These are phyloP conservation scores for Ophioninae sp. DNA, from an alignment of 2,888 invertebrate genomes.

Conservation along the genomic window DNA sequence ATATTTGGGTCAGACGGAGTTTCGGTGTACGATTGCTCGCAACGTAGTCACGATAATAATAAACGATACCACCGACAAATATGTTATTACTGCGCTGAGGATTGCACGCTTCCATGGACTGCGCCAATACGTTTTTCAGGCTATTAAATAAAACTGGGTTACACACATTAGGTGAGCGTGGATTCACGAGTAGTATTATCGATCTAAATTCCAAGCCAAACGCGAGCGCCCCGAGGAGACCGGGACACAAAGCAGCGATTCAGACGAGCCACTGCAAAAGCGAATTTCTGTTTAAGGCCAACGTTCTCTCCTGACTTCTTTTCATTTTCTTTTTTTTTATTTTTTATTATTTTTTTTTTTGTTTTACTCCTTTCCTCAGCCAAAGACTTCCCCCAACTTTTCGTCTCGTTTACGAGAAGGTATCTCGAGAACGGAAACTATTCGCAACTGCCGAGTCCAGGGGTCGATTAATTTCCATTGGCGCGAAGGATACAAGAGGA, in stretches of 20 bases:
- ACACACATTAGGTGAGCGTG: slow-evolving; percentile 50
- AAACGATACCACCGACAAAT: background rate
- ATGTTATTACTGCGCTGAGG: slow-evolving; percentile 4
- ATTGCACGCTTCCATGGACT: slow-evolving; percentile 10
- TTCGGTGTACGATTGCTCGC: slow-evolving; percentile 26
- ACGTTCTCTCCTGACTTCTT: slow-evolving; percentile 35
- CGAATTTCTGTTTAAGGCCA: slow-evolving; percentile 52
- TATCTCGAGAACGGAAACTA: background rate
- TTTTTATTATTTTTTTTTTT: background rate
- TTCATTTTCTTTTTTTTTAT: background rate
- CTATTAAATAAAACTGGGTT: slow-evolving; percentile 61
- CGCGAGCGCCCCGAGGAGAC: slow-evolving; percentile 26
- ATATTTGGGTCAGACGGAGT: slow-evolving; percentile 49
- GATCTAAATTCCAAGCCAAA: slow-evolving; percentile 61
- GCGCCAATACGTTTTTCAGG: slow-evolving; percentile 44
- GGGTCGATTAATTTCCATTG: slow-evolving; percentile 47
- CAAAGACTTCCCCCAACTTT: background rate
- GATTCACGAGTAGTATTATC: slow-evolving; percentile 55
- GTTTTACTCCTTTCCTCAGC: slow-evolving; percentile 35
- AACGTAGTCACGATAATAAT: slow-evolving; percentile 18
- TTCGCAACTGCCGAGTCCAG: background rate
- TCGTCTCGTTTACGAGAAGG: slow-evolving; percentile 13
- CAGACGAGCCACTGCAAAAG: slow-evolving; percentile 57
- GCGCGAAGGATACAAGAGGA: slow-evolving; percentile 18
- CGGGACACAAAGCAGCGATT: slow-evolving; percentile 46